Percentiles rank a stretch among this genome's conserved stretches.
These are phyloP conservation scores for Pheosia tremula DNA, from an alignment of 2,888 invertebrate genomes.

Conservation along the genomic window DNA sequence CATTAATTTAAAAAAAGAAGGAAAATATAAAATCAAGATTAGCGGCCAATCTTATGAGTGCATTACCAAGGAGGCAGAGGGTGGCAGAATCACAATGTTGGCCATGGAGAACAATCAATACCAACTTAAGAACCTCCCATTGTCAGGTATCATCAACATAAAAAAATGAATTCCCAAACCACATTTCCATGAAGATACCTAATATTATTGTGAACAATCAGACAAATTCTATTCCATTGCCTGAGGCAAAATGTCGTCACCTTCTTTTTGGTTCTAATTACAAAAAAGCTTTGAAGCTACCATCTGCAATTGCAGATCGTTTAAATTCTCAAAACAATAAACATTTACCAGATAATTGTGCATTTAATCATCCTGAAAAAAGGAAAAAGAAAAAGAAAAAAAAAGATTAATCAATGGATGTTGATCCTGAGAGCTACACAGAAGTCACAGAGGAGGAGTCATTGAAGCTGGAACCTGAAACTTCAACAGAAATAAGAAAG, in stretches of 20 bases:
- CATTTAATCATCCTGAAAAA: constrained; percentile 9
- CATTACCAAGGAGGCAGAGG: constrained; percentile 37
- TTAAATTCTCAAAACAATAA: constrained; percentile 29
- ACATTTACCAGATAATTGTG: no score
- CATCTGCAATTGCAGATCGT: constrained; percentile 46
- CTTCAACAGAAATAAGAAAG: constrained; percentile 23
- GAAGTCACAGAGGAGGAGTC: constrained; percentile 6
- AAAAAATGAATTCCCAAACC: constrained; percentile 66
- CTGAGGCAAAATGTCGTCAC: constrained; percentile 71
- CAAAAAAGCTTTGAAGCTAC: constrained; percentile 60
- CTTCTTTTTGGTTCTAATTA: constrained; percentile 70
- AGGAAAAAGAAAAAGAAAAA: constrained; percentile 37
- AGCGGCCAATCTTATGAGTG: constrained; percentile 61
- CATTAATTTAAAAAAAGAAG: constrained; percentile 48
- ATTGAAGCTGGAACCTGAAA: constrained; percentile 17
- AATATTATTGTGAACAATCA: constrained; percentile 50
- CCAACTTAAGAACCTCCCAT: constrained; percentile 46
- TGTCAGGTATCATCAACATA: constrained; percentile 52
- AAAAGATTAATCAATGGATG: constrained; percentile 16
- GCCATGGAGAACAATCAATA: constrained; percentile 35
- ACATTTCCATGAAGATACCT: constrained; percentile 49
- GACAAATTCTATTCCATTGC: constrained; percentile 63
- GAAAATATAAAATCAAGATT: constrained; percentile 65
- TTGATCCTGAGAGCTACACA: constrained; percentile 15
- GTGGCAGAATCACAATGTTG: constrained; percentile 40